phyloP scores from a whole-genome alignment of 2,797 vertebrate genomes.

The Tapirus indicus region DNA sequence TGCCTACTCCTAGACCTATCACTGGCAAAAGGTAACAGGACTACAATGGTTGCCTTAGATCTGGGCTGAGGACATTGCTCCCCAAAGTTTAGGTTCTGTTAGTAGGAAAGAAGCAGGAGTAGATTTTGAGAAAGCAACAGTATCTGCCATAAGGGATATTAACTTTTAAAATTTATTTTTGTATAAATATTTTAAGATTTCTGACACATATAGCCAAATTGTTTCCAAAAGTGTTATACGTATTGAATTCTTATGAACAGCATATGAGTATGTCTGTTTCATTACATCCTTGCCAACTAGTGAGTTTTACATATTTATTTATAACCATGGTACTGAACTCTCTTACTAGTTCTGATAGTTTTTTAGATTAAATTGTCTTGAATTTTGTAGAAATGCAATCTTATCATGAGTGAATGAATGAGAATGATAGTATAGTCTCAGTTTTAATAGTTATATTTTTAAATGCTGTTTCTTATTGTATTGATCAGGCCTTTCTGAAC shows the following conservation, averaged over 20 bases:
- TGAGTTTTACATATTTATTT: slow-evolving; percentile 1
- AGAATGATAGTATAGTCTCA: neutral
- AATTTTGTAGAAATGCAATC: slow-evolving; percentile 4
- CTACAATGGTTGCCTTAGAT: neutral
- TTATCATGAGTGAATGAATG: neutral
- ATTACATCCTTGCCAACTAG: neutral
- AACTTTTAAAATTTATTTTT: neutral
- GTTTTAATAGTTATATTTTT: slow-evolving; percentile 25
- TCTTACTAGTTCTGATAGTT: neutral
- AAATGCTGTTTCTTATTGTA: neutral
- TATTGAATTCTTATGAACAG: neutral
- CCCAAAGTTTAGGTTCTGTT: neutral
- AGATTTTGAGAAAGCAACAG: neutral
- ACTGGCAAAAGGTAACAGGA: neutral
- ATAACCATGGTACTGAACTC: neutral
- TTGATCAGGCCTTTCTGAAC: neutral
- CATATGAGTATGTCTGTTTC: neutral
- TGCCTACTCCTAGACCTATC: neutral
- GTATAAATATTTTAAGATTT: neutral
- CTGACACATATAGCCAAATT: neutral
- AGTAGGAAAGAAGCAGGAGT: neutral
- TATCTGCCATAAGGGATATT: neutral
- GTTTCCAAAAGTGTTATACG: neutral
- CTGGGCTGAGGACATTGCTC: neutral
- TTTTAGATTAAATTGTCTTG: slow-evolving; percentile 31